Base-by-base conservation (phyloP, 1,140 invertebrate genomes). In the Papilio machaon region DNA sequence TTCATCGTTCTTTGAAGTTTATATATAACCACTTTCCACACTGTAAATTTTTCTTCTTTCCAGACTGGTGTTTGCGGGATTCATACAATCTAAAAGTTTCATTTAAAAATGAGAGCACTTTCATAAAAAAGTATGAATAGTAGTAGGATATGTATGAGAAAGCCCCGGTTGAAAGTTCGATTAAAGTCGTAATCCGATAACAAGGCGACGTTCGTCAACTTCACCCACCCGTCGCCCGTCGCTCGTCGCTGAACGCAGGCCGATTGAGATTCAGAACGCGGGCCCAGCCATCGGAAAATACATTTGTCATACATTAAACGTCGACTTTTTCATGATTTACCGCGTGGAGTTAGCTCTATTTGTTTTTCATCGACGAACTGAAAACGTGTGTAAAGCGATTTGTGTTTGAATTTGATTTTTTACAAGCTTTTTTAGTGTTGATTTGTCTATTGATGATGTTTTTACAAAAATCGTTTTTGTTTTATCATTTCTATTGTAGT, bases 281-380 rank as follows among this genome's bases (percentile, higher is more conserved):
- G 81, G 76, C 82, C 86, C 84, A 91, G 91, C 87, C 86, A 85
- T 83, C 87, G 86, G 87, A 88, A 92, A 91, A 91, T 91, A 91
- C 88, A 91, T 89, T 92, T 92, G 89, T 92, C 89, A 90, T 86
- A 87, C 82, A 88, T 89, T 89, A 87, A 88, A 86, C 83, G 79
- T 83, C 81, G 84, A 81, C 83, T 88, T 91, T 89, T 88, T 86
- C 85, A 86, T 86, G 82, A 87, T 86, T 86, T 88, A 73, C 81
- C 77, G 58, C 23, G 73, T 15, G 54, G 30, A 23, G 73, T 64
- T 64, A 80, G 52, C 19, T 73, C 75, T 70, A 73, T 80, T 73
- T 73, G 78, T 47, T 79, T 43, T 79, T 46, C 58, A 64, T 79
- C 46, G 43, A n/a, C 43, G 19, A 49, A 75, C 19, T 52, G 73